phyloP scores from a whole-genome alignment of 1,140 invertebrate genomes.

The Yoshiicerus persimilis region DNA sequence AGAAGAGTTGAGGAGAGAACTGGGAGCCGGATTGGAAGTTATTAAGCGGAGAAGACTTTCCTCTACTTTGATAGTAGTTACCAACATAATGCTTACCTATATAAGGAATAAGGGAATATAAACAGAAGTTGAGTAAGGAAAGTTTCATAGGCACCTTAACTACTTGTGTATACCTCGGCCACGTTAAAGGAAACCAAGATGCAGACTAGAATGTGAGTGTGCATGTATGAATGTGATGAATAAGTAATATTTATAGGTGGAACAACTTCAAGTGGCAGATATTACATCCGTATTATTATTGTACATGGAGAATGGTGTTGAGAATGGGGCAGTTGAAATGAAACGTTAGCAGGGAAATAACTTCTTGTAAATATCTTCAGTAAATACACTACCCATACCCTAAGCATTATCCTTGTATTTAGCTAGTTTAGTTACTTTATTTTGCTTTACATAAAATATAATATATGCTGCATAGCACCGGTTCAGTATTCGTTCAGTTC shows the following conservation, averaged over 20 bases:
- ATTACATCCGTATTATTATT: slow-evolving; percentile 23
- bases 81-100: too few species aligned
- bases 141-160: not conserved
- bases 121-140: not conserved
- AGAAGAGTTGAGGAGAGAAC: not conserved
- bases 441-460: not conserved
- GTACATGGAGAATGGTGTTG: slow-evolving; percentile 1
- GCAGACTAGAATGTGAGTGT: not conserved
- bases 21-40: not conserved
- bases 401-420: too few species aligned
- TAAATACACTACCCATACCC: not conserved
- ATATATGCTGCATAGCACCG: not conserved
- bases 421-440: not conserved
- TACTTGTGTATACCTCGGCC: not conserved
- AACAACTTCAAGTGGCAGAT: slow-evolving; percentile 9
- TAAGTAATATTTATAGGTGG: slow-evolving; percentile 26
- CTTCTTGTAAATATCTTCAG: not conserved
- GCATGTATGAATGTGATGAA: slow-evolving; percentile 16
- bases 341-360: not conserved
- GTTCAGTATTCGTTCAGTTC: not conserved
- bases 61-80: not conserved
- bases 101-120: not conserved
- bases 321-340: slow-evolving; percentile 8
- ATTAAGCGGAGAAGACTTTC: not conserved
- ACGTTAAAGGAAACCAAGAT: not conserved